Conservation (phyloP, 2,797 vertebrate genomes). For the Furcifer pardalis region DNA sequence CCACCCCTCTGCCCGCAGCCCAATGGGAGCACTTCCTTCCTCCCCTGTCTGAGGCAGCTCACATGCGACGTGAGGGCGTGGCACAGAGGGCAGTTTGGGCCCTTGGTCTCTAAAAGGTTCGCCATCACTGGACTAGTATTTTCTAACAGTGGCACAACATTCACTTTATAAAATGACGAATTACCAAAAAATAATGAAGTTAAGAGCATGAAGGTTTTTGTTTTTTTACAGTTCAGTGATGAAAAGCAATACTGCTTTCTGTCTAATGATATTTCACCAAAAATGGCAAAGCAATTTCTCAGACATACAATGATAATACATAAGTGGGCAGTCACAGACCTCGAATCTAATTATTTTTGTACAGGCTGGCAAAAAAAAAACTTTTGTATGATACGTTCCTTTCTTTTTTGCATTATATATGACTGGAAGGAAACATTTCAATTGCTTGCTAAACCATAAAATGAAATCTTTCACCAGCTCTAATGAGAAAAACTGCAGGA, state of each 20-base stretch:
- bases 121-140: neutral
- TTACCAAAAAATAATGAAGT: neutral
- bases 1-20: too few species aligned
- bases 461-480: neutral
- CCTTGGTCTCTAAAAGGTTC: too few species aligned
- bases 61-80: too few species aligned
- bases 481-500: neutral
- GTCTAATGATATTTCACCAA: neutral
- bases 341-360: conserved; percentile 11
- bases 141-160: neutral
- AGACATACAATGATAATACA: neutral
- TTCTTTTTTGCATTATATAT: neutral
- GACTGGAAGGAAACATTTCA: neutral
- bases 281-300: neutral
- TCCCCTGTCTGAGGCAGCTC: too few species aligned
- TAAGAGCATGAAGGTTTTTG: neutral
- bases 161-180: neutral
- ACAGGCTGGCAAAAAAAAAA: neutral
- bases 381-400: neutral
- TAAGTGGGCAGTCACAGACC: neutral
- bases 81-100: too few species aligned
- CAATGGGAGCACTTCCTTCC: too few species aligned
- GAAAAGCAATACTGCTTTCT: neutral
- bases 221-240: neutral
- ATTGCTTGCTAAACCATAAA: neutral